Base-by-base conservation (phyloP, 2,797 vertebrate species). In the Tangara arthus region DNA sequence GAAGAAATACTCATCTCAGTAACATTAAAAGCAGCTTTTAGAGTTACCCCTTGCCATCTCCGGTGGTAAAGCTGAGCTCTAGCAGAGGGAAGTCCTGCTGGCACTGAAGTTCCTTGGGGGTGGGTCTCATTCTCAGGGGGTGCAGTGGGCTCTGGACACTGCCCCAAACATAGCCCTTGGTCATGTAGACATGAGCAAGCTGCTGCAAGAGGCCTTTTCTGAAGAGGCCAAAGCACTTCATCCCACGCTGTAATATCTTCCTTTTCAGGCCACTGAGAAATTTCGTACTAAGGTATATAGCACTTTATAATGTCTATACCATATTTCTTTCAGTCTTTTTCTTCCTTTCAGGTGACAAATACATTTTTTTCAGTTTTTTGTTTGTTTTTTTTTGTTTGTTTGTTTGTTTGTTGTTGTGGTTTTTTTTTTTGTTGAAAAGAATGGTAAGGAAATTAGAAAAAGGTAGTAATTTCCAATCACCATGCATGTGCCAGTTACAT, bases 1-100 rank as follows among this genome's bases (percentile, higher is more conserved):
- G 69, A 87, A 68, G 63, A 93, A 94, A 92, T 70, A 52, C 14
- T 81, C 1, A 0, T 92, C 87, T 94, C 23, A 18, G 47, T 44
- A 83, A 70, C 42, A 63, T 32, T 52, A 37, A 90, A 95, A 92
- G 49, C 50, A 41, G 12, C 72, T 72, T 90, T 89, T 42, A 56
- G 53, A 53, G 23, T 47, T 73, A 61, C 57, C 12, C 16, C 22
- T 89, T 65, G 34, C 27, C 32, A 44, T 60, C 37, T 80, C 46
- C 35, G 24, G 57, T 19, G 46, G 16, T 37, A 72, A 77, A 82
- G 53, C 69, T 83, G 79, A 56, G 27, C 23, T 81, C 8, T 64
- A 46, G 26, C 47, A 79, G 66, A 50, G 15, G 13, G 8, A 72
- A 71, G 30, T 27, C 34, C 35, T 59, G 28, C 52, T 69, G 24